Percentiles rank a stretch among this genome's conserved stretches.
These are phyloP conservation scores for Loris lydekkerianus DNA, from an alignment of 2,797 vertebrate genomes.

Conservation along the genomic window DNA sequence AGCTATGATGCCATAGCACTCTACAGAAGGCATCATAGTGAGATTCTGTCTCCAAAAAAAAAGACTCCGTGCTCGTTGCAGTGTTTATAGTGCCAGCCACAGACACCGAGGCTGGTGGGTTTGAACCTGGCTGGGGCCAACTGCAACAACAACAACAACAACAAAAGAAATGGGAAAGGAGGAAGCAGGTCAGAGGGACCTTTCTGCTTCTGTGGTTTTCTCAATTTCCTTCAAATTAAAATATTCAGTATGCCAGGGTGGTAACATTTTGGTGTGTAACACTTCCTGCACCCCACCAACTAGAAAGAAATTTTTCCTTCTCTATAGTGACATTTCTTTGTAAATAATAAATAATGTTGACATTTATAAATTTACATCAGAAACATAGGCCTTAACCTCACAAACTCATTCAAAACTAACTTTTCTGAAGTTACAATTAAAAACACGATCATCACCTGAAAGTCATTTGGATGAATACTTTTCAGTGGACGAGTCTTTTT, in stretches of 20 bases:
- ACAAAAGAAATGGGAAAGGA: not conserved
- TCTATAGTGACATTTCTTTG: not conserved
- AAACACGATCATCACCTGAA: not conserved
- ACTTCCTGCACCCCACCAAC: not conserved
- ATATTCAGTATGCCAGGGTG: not conserved
- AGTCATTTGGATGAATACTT: constrained; percentile 6
- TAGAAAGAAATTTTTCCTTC: not conserved
- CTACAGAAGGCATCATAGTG: too few relatives aligned
- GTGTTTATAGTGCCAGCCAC: too few relatives aligned
- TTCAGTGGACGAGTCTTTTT: constrained; percentile 12
- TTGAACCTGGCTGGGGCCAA: too few relatives aligned
- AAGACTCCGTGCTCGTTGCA: too few relatives aligned
- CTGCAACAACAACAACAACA: too few relatives aligned
- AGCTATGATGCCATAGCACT: too few relatives aligned
- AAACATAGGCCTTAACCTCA: not conserved
- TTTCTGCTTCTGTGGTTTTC: not conserved
- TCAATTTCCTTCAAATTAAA: not conserved
- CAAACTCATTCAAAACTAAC: constrained; percentile 8
- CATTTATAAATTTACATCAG: not conserved
- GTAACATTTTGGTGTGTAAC: not conserved
- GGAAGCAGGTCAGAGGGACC: not conserved
- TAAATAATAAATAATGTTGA: constrained; percentile 47
- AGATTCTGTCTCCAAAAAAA: too few relatives aligned
- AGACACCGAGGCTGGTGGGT: too few relatives aligned
- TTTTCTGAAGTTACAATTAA: constrained; percentile 14